Evolutionary conservation across 2,888 invertebrate genomes (phyloP).

Genomic region (Laothoe populi): DNA sequence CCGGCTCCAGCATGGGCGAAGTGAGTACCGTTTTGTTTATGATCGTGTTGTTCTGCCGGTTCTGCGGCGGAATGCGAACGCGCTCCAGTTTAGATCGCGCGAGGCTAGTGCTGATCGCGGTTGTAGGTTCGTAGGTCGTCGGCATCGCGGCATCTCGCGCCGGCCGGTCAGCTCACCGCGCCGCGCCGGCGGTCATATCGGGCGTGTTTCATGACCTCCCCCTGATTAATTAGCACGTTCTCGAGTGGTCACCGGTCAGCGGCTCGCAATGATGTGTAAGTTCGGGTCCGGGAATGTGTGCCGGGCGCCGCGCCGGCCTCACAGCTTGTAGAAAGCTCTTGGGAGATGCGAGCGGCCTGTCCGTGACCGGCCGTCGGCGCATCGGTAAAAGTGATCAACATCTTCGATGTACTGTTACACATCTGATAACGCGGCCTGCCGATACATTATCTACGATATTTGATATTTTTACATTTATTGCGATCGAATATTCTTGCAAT

Average conservation of each 20-base stretch:
- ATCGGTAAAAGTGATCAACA: conserved; percentile 57
- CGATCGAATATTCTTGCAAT: conserved; percentile 60
- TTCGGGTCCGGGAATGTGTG: conserved; percentile 54
- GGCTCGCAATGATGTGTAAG: conserved; percentile 46
- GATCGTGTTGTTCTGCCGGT: conserved; percentile 18
- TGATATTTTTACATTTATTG: conserved; percentile 55
- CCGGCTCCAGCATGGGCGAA: conserved; percentile 72
- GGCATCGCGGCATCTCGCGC: conserved; percentile 50
- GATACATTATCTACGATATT: conserved; percentile 71
- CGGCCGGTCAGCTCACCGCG: conserved; percentile 41
- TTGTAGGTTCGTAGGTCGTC: conserved; percentile 76
- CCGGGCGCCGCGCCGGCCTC: conserved; percentile 48
- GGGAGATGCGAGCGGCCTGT: conserved; percentile 29
- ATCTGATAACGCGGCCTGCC: conserved; percentile 63
- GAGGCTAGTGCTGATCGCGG: conserved; percentile 60
- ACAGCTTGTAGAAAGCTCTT: conserved; percentile 64
- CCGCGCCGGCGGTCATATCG: conserved; percentile 43
- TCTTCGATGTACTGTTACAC: conserved; percentile 59
- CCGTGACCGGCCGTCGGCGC: conserved; percentile 44
- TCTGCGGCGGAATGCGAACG: conserved; percentile 21
- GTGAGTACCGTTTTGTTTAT: conserved; percentile 64
- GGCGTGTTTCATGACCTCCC: conserved; percentile 33
- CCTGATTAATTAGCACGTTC: conserved; percentile 58
- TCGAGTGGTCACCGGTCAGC: conserved; percentile 43
- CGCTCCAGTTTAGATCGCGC: conserved; percentile 63